Base-by-base conservation (phyloP, 2,113 vertebrate species). In the Cephalopterus ornatus region DNA sequence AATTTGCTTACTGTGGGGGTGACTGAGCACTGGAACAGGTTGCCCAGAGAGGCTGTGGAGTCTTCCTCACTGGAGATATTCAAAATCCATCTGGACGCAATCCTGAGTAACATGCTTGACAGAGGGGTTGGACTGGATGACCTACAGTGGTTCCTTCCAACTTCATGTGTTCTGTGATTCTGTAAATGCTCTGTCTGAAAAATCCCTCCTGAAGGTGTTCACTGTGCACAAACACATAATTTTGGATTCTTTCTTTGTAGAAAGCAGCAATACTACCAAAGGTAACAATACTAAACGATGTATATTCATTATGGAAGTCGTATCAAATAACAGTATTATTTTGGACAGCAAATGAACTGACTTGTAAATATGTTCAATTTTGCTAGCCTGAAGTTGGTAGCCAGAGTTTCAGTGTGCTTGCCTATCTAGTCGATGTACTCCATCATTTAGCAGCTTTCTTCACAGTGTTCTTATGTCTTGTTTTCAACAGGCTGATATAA, bases 301-400 rank as follows among this genome's bases (percentile, higher is more conserved):
- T 26, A 3, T 41, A n/a, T 71, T 66, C 2, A 5, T 63, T 67
- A 72, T 5, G 62, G 41, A 39, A 70, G 26, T 28, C 46, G 14
- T 53, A 50, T 44, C n/a, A 70, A 89, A 52, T 73, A 20, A 8
- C 33, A 35, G 33, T 49, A 53, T 27, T 67, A 47, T 68, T 90
- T 65, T 67, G 24, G 63, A 49, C n/a, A 30, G n/a, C 63, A 72
- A n/a, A 27, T 44, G 22, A 72, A 33, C 41, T 37, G 44, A 28
- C 35, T 59, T 47, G 14, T 33, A 42, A 44, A 27, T 41, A 32
- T 0, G 0, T 42, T 83, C 1, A 2, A 3, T 73, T 85, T 92
- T 28, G 21, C 27, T 67, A 85, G 73, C 42, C 28, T 71, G 3
- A 62, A 42, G 33, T 39, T 66, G 47, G 44, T 37, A 73, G 49